Conservation (phyloP, 2,113 vertebrate genomes). For the Prochilodus magdalenae region DNA sequence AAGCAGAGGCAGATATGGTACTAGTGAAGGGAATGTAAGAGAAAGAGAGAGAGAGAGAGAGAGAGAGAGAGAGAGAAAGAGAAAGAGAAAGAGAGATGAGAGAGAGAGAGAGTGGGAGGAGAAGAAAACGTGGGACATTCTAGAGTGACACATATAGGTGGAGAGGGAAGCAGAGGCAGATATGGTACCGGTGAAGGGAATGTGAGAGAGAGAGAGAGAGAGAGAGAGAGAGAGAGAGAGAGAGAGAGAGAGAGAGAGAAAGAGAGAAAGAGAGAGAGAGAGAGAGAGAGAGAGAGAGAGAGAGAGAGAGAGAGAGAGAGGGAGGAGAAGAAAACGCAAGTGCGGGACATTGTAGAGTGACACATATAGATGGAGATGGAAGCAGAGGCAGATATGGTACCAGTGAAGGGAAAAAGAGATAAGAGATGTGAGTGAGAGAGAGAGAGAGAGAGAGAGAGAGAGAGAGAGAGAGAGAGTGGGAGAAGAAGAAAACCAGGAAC, state of each 20-base stretch:
- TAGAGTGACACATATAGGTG: background rate
- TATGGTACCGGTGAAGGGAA: no score
- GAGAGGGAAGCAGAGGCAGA: no score
- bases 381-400: no score
- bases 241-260: no score
- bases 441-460: no score
- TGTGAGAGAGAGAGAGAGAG: no score
- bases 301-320: constrained; percentile 5
- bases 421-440: background rate
- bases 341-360: constrained; percentile 4
- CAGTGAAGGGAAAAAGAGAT: no score
- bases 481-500: constrained; percentile 1
- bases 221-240: no score
- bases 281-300: constrained; percentile 28
- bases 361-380: constrained; percentile 7
- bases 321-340: background rate
- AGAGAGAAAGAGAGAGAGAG: background rate
- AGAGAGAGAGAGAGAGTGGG: background rate
- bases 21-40: no score
- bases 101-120: background rate
- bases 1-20: no score
- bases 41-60: no score
- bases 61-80: no score
- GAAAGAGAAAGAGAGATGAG: background rate
- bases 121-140: constrained; percentile 5